Conservation (phyloP, 2,797 vertebrate genomes). For the Galago senegalensis region DNA sequence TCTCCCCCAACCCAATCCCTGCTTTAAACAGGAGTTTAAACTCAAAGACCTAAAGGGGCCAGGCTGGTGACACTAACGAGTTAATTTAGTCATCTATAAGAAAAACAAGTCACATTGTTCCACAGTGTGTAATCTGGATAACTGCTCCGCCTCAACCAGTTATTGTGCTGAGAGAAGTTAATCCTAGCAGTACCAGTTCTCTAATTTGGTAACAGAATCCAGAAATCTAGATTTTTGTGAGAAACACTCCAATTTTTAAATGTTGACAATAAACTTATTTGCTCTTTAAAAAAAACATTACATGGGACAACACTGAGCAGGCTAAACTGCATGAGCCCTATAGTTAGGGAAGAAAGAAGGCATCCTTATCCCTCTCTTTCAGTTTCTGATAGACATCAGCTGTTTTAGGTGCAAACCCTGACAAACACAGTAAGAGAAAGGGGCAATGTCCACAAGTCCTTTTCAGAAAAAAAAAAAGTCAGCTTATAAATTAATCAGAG, state of each 20-base stretch:
- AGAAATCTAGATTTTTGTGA: conserved; percentile 59
- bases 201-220: conserved; percentile 45
- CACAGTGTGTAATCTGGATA: background rate
- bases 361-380: conserved; percentile 40
- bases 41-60: background rate
- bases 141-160: background rate
- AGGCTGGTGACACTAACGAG: background rate
- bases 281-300: conserved; percentile 52
- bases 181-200: background rate
- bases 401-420: conserved; percentile 26
- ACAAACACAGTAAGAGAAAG: conserved; percentile 22
- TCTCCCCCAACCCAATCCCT: conserved; percentile 8
- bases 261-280: background rate
- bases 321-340: background rate
- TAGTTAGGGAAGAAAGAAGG: background rate
- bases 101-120: background rate
- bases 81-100: background rate
- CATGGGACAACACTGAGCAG: background rate
- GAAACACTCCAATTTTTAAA: conserved; percentile 43
- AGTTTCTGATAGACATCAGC: background rate
- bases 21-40: conserved; percentile 44
- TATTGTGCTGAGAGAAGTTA: conserved; percentile 14
- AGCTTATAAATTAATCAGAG: conserved; percentile 52
- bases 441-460: conserved; percentile 16
- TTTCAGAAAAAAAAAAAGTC: background rate